Evolutionary conservation across 2,888 invertebrate genomes (phyloP).

Genomic region (Hedya salicella): DNA sequence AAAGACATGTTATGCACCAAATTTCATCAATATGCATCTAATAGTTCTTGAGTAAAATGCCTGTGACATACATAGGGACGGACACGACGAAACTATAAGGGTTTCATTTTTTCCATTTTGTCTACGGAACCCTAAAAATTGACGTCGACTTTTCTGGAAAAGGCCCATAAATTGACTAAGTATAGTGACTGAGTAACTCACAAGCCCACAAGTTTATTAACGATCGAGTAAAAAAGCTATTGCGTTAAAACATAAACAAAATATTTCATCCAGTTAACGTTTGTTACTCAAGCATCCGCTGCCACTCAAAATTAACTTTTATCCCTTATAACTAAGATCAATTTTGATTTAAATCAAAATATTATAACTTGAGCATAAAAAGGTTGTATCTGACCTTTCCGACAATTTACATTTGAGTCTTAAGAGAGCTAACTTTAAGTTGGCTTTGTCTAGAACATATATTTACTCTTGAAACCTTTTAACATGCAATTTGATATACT

Average conservation of each 20-base stretch:
- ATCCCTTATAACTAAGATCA: neutral
- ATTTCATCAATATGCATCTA: no score
- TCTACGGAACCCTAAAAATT: no score
- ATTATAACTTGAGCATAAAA: neutral
- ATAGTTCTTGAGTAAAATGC: no score
- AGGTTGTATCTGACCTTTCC: neutral
- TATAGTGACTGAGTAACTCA: neutral
- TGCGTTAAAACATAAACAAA: constrained; percentile 23
- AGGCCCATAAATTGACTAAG: no score
- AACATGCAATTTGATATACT: neutral
- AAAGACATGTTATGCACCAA: no score
- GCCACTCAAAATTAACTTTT: constrained; percentile 4
- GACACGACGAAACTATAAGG: no score
- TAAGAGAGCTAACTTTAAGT: neutral
- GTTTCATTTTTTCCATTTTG: no score
- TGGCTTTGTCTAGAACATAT: neutral
- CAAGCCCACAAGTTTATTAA: neutral
- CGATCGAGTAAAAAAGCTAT: constrained; percentile 13
- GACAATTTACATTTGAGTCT: neutral
- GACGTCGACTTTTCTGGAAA: no score
- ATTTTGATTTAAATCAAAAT: neutral
- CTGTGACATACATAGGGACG: no score
- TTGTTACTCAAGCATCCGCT: neutral
- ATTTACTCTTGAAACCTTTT: neutral
- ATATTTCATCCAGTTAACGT: constrained; percentile 34